Evolutionary conservation across 2,888 invertebrate genomes (phyloP), one percentile per base, ranked within the genome.

Genomic region (Nipponacmea schrenckii): DNA sequence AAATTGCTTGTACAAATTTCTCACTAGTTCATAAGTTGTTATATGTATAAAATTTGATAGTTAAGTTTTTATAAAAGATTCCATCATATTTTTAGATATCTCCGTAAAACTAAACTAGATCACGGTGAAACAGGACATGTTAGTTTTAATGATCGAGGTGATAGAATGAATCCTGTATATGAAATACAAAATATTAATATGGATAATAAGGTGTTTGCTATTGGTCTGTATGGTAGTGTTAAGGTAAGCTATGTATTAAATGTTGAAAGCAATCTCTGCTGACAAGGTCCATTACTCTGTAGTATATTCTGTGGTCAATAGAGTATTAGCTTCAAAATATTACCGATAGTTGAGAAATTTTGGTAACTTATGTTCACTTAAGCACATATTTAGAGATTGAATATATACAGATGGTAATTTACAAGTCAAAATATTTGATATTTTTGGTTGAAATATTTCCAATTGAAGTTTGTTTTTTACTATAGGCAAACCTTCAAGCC

Each of bases 131-230:
- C 96, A 0, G 96, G 96, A 0, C 93, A 94, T 87, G 94, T 96
- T 7, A 95, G 95, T 0, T 98, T 98, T 85, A 97, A 97, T 87
- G 96, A 96, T 85, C 96, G 96, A 86, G 97, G 97, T 0, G 97
- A 98, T 89, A 92, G 97, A 74, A 94, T 96, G 50, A 94, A 94
- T 86, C 96, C 97, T 0, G 96, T 95, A 85, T 98, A 98, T 86
- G 94, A 96, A 84, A 94, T 98, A 82, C 93, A 96, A 72, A 98
- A 98, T 88, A 93, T 96, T 15, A 87, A 88, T 67, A 79, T 80
- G 45, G 84, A 87, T 48, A 77, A 80, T 17, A 93, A 93, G 84
- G 92, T 73, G 17, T 76, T 78, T 62, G 77, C 78, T 26, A 81
- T 85, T 64, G 85, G 85, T 48, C 79, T 78, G 68, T 84, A 81